These are phyloP conservation scores for Typhlomys cinereus DNA, from an alignment of 2,113 vertebrate genomes.

Conservation along the genomic window DNA sequence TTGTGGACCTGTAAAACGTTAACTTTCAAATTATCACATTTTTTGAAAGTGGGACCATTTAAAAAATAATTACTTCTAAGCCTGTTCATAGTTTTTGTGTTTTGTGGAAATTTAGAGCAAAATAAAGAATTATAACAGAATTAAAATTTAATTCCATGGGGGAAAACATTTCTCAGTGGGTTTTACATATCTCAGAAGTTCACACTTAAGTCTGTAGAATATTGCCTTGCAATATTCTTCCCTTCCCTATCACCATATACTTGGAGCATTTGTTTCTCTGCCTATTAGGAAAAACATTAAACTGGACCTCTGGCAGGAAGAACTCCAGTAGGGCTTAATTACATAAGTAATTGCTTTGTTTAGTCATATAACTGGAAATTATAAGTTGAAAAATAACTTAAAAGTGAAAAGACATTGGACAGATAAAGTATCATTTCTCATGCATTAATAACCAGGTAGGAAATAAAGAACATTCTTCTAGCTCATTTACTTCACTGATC, in stretches of 20 bases:
- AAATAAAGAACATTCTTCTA: not conserved
- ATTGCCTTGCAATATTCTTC: not conserved
- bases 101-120: conserved; percentile 40
- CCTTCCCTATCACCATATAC: not conserved
- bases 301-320: not conserved
- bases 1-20: not conserved
- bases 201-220: not conserved
- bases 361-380: not conserved
- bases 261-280: not conserved
- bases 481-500: not conserved
- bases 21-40: not conserved
- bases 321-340: not conserved
- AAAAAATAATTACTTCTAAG: not conserved
- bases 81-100: not conserved
- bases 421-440: not conserved
- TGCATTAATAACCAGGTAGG: not conserved
- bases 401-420: not conserved
- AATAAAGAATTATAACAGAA: not conserved
- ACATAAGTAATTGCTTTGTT: not conserved
- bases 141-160: not conserved
- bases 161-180: not conserved
- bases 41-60: not conserved
- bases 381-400: conserved; percentile 8
- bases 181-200: conserved; percentile 2
- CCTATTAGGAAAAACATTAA: not conserved